Conservation (phyloP, 2,113 vertebrate species). For the Mobula birostris region DNA sequence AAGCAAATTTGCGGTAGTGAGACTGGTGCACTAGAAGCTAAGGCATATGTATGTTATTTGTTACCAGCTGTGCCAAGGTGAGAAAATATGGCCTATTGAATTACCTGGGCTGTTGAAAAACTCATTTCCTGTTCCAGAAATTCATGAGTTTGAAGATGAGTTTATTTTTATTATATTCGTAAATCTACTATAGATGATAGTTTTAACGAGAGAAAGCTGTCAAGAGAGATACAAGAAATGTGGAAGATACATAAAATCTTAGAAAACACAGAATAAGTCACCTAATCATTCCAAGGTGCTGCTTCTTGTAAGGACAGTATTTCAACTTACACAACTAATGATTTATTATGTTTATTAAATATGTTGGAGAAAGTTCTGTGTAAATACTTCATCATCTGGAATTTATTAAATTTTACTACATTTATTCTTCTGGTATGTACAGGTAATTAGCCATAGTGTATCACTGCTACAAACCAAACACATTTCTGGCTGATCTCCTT, state of each 20-base stretch:
- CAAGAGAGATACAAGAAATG: neutral
- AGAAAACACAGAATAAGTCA: neutral
- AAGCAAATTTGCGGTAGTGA: neutral
- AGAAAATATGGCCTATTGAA: no score
- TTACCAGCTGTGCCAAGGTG: no score
- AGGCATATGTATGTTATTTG: no score
- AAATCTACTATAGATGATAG: no score
- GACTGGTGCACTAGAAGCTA: no score
- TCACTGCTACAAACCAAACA: neutral
- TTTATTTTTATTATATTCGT: no score
- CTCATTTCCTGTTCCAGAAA: no score
- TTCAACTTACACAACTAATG: neutral
- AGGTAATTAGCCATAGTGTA: neutral
- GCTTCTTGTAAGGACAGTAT: neutral
- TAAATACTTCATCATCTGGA: neutral
- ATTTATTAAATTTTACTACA: neutral
- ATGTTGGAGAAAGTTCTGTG: neutral
- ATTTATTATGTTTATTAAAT: neutral
- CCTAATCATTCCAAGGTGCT: neutral
- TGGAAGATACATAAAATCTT: no score
- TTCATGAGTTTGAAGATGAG: no score
- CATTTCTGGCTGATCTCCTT: neutral
- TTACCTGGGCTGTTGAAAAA: no score
- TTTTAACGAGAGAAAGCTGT: no score
- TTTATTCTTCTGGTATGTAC: neutral